phyloP scores from a whole-genome alignment of 2,113 vertebrate species.

The Stigmatopora nigra region DNA sequence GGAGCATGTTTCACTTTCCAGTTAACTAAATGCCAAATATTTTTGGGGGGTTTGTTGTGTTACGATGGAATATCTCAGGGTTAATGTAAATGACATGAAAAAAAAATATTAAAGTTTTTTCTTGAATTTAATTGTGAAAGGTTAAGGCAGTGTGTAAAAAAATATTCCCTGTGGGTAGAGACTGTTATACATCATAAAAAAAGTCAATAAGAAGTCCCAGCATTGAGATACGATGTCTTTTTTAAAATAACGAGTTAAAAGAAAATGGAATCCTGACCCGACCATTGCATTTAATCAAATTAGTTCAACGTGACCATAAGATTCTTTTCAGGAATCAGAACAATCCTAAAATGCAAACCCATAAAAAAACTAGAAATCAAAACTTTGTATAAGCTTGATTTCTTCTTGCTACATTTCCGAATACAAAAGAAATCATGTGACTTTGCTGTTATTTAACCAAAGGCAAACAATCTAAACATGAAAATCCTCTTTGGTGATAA shows the following conservation, averaged over 20 bases:
- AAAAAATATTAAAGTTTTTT: background rate
- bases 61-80: background rate
- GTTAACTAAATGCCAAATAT: too few relatives aligned
- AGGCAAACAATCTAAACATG: background rate
- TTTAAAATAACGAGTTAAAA: background rate
- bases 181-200: slow-evolving; percentile 5
- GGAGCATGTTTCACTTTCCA: too few relatives aligned
- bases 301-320: background rate
- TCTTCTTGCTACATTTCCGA: background rate
- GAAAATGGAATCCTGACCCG: background rate
- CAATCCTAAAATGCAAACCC: background rate
- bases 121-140: slow-evolving; percentile 33
- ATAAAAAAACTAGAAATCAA: background rate
- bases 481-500: slow-evolving; percentile 6
- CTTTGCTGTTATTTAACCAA: background rate
- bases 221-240: slow-evolving; percentile 14
- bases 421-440: background rate
- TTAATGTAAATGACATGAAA: background rate
- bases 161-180: slow-evolving; percentile 38
- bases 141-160: slow-evolving; percentile 22
- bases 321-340: slow-evolving; percentile 23
- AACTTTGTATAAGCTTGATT: background rate
- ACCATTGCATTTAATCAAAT: slow-evolving; percentile 5
- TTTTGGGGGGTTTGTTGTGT: too few relatives aligned
- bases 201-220: slow-evolving; percentile 16